Conservation (phyloP, 37 sponge, comb jelly and placozoan species). For the Geodia barretti region DNA sequence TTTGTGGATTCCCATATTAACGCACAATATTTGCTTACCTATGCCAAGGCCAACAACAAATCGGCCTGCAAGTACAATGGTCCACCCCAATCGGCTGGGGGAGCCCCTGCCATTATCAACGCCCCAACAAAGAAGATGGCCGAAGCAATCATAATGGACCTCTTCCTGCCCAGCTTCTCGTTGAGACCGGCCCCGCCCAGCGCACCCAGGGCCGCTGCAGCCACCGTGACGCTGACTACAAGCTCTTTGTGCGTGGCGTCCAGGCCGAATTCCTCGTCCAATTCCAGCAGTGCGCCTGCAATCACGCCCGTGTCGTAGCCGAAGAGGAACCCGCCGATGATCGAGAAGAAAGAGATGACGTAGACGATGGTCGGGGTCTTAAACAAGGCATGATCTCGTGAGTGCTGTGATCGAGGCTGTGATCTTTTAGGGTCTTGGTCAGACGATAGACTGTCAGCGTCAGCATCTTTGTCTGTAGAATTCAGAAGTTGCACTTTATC, state of each 20-base stretch:
- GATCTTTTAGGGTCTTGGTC: too few relatives aligned
- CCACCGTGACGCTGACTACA: constrained; percentile 38
- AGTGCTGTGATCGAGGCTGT: too few relatives aligned
- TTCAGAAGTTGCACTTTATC: too few relatives aligned
- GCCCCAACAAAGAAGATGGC: constrained; percentile 47
- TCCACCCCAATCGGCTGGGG: not conserved
- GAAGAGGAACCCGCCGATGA: constrained; percentile 50
- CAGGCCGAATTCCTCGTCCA: constrained; percentile 17
- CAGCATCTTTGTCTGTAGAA: too few relatives aligned
- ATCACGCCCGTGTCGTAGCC: constrained; percentile 60
- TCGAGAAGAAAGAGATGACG: constrained; percentile 12
- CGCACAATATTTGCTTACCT: not conserved
- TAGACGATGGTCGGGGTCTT: not conserved
- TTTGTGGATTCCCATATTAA: not conserved
- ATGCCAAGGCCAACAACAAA: constrained; percentile 45
- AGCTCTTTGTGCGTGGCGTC: constrained; percentile 13
- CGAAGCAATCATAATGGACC: constrained; percentile 30
- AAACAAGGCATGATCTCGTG: too few relatives aligned
- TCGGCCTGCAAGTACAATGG: constrained; percentile 28
- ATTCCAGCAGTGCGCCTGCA: constrained; percentile 31
- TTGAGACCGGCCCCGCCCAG: constrained; percentile 15
- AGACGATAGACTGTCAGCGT: too few relatives aligned
- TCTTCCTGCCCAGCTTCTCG: constrained; percentile 30
- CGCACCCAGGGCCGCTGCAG: constrained; percentile 41
- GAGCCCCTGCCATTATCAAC: constrained; percentile 38